These are phyloP conservation scores for Dynastes hyllus DNA, from an alignment of 2,888 invertebrate species.

Conservation along the genomic window DNA sequence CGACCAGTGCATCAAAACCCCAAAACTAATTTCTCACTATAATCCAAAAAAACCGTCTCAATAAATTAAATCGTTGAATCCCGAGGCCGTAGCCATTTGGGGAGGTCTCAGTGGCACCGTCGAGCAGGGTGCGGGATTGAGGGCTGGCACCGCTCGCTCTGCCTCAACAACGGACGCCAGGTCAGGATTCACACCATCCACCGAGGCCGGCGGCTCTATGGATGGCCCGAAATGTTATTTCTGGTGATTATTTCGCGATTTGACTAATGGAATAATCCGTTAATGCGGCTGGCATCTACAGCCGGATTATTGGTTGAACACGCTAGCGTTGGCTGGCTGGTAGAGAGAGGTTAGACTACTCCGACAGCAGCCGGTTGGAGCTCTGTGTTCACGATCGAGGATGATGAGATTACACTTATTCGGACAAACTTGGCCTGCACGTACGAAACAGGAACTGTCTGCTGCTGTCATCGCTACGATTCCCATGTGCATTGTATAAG, in stretches of 20 bases:
- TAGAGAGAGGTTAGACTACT: neutral
- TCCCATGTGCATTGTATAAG: too few relatives aligned
- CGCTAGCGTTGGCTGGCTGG: slow-evolving; percentile 7
- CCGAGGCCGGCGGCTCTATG: slow-evolving; percentile 17
- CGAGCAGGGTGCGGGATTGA: too few relatives aligned
- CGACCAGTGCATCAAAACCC: neutral
- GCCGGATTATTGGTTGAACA: slow-evolving; percentile 57
- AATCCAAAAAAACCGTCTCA: neutral
- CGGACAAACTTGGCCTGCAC: neutral
- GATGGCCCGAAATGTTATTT: slow-evolving; percentile 61
- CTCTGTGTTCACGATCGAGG: slow-evolving; percentile 46
- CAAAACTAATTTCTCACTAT: neutral
- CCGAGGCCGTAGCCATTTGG: too few relatives aligned
- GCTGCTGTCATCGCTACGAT: too few relatives aligned
- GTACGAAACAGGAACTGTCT: slow-evolving; percentile 33
- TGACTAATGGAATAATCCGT: slow-evolving; percentile 66
- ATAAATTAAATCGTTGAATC: slow-evolving; percentile 1
- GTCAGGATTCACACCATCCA: neutral
- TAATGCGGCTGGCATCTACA: slow-evolving; percentile 62
- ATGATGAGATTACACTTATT: slow-evolving; percentile 51
- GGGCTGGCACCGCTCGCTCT: too few relatives aligned
- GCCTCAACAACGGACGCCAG: neutral
- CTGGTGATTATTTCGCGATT: slow-evolving; percentile 64
- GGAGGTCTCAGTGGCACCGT: too few relatives aligned
- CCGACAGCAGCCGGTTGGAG: neutral